These are phyloP conservation scores for Rhegmatorhina hoffmannsi DNA, from an alignment of 2,113 vertebrate genomes.

Conservation along the genomic window DNA sequence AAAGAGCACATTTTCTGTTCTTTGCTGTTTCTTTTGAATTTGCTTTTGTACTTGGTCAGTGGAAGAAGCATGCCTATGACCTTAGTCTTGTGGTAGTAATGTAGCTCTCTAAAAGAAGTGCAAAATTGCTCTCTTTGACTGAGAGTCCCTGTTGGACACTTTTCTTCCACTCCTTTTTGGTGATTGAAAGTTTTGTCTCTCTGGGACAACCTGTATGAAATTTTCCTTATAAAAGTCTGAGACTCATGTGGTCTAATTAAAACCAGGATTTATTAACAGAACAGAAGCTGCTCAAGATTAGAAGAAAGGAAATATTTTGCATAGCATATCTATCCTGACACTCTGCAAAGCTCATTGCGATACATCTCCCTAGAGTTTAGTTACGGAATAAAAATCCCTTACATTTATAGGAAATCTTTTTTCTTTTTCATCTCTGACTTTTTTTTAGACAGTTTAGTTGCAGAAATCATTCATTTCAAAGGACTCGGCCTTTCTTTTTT, in stretches of 20 bases:
- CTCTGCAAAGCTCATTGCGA: neutral
- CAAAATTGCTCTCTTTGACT: neutral
- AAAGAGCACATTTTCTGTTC: neutral
- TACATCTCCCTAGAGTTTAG: conserved; percentile 18
- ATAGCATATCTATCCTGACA: neutral
- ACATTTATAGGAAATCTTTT: neutral
- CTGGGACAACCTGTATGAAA: neutral
- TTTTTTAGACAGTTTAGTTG: neutral
- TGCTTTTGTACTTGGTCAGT: neutral
- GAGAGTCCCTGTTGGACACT: neutral
- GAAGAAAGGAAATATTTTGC: conserved; percentile 24
- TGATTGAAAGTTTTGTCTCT: conserved; percentile 18
- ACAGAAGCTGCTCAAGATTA: conserved; percentile 14
- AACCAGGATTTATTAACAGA: conserved; percentile 37
- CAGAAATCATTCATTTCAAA: neutral
- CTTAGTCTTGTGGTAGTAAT: neutral
- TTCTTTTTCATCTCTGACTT: neutral
- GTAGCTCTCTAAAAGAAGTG: neutral
- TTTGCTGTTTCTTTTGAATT: neutral
- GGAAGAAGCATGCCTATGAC: neutral
- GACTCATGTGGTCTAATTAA: conserved; percentile 64
- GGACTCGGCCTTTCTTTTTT: neutral
- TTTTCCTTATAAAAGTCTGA: neutral
- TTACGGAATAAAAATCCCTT: conserved; percentile 6
- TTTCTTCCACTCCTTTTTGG: neutral